phyloP scores from a whole-genome alignment of 2,113 vertebrate genomes.

The Rhinoptilus africanus region DNA sequence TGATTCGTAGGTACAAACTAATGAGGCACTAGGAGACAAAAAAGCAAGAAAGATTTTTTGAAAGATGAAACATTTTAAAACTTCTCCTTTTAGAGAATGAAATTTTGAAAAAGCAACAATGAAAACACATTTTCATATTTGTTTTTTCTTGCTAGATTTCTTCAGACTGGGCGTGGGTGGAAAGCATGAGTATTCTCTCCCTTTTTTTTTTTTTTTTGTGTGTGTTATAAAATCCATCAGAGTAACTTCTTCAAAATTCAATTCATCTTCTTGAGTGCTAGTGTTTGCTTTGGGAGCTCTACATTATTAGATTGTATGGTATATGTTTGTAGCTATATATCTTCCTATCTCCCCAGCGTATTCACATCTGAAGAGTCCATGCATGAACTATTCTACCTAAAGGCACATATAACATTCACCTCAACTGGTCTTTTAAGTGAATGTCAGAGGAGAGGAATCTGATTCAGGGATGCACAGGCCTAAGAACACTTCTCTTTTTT shows the following conservation, averaged over 20 bases:
- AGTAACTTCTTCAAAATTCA: conserved; percentile 10
- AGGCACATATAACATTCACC: not conserved
- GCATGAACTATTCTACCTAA: not conserved
- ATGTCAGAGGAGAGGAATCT: not conserved
- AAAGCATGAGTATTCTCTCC: not conserved
- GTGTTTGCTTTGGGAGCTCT: conserved; percentile 15
- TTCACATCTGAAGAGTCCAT: not conserved
- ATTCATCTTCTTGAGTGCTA: conserved; percentile 14
- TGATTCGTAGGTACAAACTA: not conserved
- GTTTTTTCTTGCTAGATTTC: not conserved
- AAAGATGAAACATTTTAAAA: not conserved
- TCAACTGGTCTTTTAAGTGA: not conserved
- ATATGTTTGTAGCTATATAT: not conserved
- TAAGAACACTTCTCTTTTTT: not conserved
- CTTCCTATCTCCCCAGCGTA: not conserved
- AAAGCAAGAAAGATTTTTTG: not conserved
- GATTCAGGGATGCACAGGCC: not conserved
- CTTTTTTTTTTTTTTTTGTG: not conserved
- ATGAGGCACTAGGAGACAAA: not conserved
- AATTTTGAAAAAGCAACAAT: not conserved
- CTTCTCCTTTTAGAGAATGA: not conserved
- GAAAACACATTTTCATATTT: not conserved
- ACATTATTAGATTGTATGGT: not conserved
- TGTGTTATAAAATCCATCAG: not conserved
- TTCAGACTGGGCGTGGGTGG: not conserved